A percentile compares a stretch with the other conserved stretches of the same genome.
These are phyloP conservation scores for Meiosimyza platycephala DNA, from an alignment of 2,888 invertebrate genomes.

Conservation along the genomic window DNA sequence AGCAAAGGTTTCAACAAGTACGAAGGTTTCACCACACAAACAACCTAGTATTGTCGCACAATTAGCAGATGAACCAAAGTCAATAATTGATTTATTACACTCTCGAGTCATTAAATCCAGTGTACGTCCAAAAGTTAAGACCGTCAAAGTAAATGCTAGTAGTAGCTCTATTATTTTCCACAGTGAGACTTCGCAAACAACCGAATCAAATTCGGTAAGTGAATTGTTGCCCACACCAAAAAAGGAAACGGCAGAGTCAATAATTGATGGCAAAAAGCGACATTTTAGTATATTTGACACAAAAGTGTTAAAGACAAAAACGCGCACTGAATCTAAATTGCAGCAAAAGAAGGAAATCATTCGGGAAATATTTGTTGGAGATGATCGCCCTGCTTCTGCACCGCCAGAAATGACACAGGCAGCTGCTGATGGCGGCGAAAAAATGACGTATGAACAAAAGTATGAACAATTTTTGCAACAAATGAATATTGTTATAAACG, in stretches of 20 bases:
- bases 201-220: slow-evolving; percentile 55
- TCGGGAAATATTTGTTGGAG: slow-evolving; percentile 81
- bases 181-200: slow-evolving; percentile 58
- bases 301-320: slow-evolving; percentile 78
- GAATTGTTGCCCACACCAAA: slow-evolving; percentile 52
- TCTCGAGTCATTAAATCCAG: slow-evolving; percentile 58
- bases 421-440: slow-evolving; percentile 43
- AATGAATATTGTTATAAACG: slow-evolving; percentile 58
- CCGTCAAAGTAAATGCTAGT: slow-evolving; percentile 20
- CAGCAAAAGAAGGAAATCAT: slow-evolving; percentile 81
- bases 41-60: not conserved
- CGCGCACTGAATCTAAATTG: slow-evolving; percentile 79
- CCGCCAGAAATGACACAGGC: slow-evolving; percentile 72
- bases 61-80: slow-evolving; percentile 51
- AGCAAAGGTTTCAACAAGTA: slow-evolving; percentile 48
- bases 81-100: slow-evolving; percentile 66
- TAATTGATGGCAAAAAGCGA: slow-evolving; percentile 50
- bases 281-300: slow-evolving; percentile 73
- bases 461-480: slow-evolving; percentile 64
- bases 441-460: slow-evolving; percentile 60
- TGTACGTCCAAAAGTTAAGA: slow-evolving; percentile 30
- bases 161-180: slow-evolving; percentile 46
- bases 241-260: slow-evolving; percentile 41
- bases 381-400: slow-evolving; percentile 83
- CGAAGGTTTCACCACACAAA: slow-evolving; percentile 35